Evolutionary conservation across 2,797 vertebrate genomes (phyloP), one percentile per base, ranked within the genome.

Genomic region (Halcyon leucocephala): DNA sequence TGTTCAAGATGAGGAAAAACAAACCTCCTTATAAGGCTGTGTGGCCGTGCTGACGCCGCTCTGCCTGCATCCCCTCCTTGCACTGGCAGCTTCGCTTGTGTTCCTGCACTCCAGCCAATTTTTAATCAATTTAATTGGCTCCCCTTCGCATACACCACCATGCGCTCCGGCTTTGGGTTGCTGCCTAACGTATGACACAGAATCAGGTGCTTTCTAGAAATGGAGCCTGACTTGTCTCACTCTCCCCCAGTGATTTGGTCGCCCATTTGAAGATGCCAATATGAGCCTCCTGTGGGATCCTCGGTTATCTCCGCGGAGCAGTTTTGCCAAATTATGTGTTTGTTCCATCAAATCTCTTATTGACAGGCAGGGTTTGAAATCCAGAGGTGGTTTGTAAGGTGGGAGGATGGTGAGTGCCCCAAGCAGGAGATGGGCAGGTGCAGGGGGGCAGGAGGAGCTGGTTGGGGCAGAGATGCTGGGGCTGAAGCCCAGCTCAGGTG

Each of bases 101-200:
- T 52, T 61, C 90, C 77, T 96, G 91, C 0, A 0, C 95, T 77
- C 67, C 33, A 64, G 96, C 95, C 96, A 95, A 82, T 88, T 94
- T 91, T 92, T 96, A 95, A 97, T 97, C 96, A 91, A 58, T 94
- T 77, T 94, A 95, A 96, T 95, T 97, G 95, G 94, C 74, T 95
- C 61, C 72, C 82, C 77, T 69, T 31, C 88, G 74, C 58, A 10
- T 42, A 60, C 87, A 86, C 16, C 89, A 81, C 85, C 90, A 67
- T 51, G 77, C 24, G 78, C 90, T 88, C 54, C 7, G 17, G 93
- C 90, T 86, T 92, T 95, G 95, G 95, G 93, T 65, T 52, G 13
- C 58, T 96, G 96, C 96, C 90, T 60, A 72, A 67, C 66, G 15
- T 33, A 29, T 84, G 73, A 82, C 62, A 89, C 72, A 61, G 52